These are phyloP conservation scores for Halcyon badia DNA, from an alignment of 2,797 vertebrate genomes.

Conservation along the genomic window DNA sequence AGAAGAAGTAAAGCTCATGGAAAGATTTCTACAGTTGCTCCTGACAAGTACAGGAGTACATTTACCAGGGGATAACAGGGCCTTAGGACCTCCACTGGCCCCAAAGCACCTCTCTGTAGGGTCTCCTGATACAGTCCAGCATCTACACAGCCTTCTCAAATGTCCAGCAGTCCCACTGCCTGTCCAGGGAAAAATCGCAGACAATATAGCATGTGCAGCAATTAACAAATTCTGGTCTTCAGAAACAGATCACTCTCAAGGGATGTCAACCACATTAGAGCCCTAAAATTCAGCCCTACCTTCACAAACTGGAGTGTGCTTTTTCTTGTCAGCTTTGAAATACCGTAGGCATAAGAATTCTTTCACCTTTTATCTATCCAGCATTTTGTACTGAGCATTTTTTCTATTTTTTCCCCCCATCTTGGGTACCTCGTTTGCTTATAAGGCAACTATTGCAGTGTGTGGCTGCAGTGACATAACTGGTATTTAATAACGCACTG, in stretches of 20 bases:
- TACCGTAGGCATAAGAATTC: accelerated
- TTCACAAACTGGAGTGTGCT: accelerated
- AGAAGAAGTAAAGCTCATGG: neutral
- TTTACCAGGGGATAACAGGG: neutral
- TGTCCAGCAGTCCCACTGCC: neutral
- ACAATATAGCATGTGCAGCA: neutral
- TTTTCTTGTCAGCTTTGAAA: neutral
- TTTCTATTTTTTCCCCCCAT: neutral
- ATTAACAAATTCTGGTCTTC: neutral
- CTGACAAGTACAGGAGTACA: neutral
- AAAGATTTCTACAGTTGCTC: neutral
- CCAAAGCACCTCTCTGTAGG: neutral
- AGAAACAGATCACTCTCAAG: neutral
- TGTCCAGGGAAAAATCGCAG: neutral
- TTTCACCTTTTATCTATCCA: neutral
- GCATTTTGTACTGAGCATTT: neutral
- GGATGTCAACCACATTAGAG: neutral
- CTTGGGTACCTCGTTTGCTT: neutral
- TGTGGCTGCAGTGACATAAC: neutral
- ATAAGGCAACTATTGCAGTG: neutral
- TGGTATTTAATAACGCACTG: neutral
- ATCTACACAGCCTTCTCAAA: neutral
- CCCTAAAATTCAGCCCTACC: accelerated
- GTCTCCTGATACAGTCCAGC: neutral
- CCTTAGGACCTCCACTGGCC: neutral